Evolutionary conservation across 2,888 invertebrate species (phyloP), one percentile per base, ranked within the genome.

Genomic region (Doris montereyensis): DNA sequence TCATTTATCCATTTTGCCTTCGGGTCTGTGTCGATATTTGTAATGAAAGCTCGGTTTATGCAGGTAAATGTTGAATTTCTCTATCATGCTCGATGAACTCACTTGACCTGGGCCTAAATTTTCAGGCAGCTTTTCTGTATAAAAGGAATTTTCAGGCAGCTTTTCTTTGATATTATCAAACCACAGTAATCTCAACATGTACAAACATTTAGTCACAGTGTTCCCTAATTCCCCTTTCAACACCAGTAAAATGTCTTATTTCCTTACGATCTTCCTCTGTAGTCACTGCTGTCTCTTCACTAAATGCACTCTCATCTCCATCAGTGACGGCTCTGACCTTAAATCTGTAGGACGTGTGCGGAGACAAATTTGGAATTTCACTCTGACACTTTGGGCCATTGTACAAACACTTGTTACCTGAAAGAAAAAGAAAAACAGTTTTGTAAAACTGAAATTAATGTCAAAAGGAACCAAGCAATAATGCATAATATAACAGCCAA

Each of bases 291-390:
- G 87, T 86, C 1, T 81, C 24, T 2, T 90, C 89, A 83, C 88
- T 89, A 73, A 88, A 86, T 3, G 87, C 85, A 81, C 89, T 89
- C 34, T 88, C 88, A 80, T 91, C 91, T 1, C 88, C 90, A 57
- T 90, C 89, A 1, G 88, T 88, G 75, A 83, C 87, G 1, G 88
- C 88, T 35, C 88, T 82, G 10, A 90, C 71, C 77, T 87, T 86
- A 81, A 88, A 88, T 3, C 83, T 78, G 82, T 90, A 90, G 21
- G 84, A 79, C 2, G 87, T 86, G 82, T 83, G 84, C 3, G 91
- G 88, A 26, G 83, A 78, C 4, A 90, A 85, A 4, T 85, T 82
- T 0, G 81, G 77, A n/a, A 90, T 76, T 5, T 84, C 83, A 83
- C 83, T 87, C 26, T 80, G 77, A n/a, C 85, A 83, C 17, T 85